Percentiles rank a stretch among this genome's conserved stretches.
phyloP scores from a whole-genome alignment of 1,140 invertebrate species.

The Himalopsyche phryganea region DNA sequence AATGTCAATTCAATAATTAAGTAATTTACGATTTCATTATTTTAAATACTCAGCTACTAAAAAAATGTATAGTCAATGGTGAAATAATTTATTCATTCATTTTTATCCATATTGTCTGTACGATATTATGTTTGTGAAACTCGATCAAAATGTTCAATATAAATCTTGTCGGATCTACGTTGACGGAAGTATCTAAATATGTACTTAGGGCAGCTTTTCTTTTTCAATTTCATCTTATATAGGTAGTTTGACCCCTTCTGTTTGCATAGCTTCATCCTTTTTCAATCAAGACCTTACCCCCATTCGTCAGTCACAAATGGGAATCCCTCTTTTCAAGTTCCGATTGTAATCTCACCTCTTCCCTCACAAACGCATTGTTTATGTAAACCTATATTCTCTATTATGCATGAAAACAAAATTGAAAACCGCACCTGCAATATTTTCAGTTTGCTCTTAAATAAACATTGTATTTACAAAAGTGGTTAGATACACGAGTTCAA shows the following conservation, averaged over 20 bases:
- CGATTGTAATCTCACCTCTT: conserved; percentile 27
- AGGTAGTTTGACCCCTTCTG: conserved; percentile 5
- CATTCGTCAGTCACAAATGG: conserved; percentile 29
- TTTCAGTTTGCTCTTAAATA: no score
- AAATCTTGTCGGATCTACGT: no score
- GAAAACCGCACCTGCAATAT: conserved; percentile 13
- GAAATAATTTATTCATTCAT: no score
- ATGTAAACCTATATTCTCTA: conserved; percentile 20
- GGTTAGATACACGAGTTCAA: no score
- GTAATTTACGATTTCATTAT: no score
- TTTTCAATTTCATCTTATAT: conserved; percentile 20
- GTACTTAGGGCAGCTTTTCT: conserved; percentile 11
- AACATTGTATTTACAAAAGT: no score
- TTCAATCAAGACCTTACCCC: conserved; percentile 29
- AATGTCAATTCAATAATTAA: no score
- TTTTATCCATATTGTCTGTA: no score
- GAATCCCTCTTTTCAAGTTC: conserved; percentile 1
- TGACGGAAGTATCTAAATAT: conserved; percentile 3
- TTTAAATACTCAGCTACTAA: no score
- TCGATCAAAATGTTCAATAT: no score
- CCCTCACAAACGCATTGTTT: conserved; percentile 23
- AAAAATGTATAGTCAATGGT: no score
- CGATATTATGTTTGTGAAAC: no score
- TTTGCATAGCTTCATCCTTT: conserved; percentile 23
- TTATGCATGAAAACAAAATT: conserved; percentile 27